These are phyloP conservation scores for Archivesica marissinica DNA, from an alignment of 1,140 invertebrate species.

Conservation along the genomic window DNA sequence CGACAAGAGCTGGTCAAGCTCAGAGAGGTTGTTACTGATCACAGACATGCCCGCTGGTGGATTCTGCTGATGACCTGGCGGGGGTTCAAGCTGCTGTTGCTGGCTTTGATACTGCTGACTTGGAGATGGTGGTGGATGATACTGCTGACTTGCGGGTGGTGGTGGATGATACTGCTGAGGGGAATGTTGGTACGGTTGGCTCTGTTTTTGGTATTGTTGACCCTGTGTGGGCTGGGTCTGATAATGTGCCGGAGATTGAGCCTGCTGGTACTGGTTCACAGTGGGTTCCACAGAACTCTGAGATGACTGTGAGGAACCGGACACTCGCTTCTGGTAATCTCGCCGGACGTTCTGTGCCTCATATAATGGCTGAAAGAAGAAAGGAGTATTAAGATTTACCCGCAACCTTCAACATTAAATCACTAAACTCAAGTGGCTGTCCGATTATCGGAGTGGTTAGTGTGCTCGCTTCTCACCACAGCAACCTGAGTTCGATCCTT, in stretches of 20 bases:
- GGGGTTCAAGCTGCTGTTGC: background rate
- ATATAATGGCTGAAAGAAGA: slow-evolving; percentile 74
- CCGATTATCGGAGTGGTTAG: too few species aligned
- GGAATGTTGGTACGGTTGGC: background rate
- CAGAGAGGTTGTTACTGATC: slow-evolving; percentile 92
- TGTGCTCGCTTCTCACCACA: too few species aligned
- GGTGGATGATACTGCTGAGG: background rate
- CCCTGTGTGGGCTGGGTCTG: slow-evolving; percentile 61
- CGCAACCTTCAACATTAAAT: too few species aligned
- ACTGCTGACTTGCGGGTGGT: background rate
- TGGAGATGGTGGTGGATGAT: background rate
- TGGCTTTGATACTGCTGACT: background rate
- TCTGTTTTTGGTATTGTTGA: slow-evolving; percentile 7
- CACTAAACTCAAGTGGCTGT: too few species aligned
- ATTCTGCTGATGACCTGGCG: background rate
- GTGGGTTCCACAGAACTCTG: slow-evolving; percentile 25
- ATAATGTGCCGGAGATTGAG: slow-evolving; percentile 78
- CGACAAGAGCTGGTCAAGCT: slow-evolving; percentile 95
- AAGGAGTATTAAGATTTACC: too few species aligned
- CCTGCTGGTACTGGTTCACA: slow-evolving; percentile 71
- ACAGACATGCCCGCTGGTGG: slow-evolving; percentile 81
- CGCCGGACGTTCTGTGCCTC: slow-evolving; percentile 70
- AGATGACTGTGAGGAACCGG: slow-evolving; percentile 36
- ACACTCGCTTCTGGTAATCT: slow-evolving; percentile 21
- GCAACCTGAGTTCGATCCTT: too few species aligned